These are phyloP conservation scores for Porites rus DNA, from an alignment of 92 coral and sea anemone genomes.

Conservation along the genomic window DNA sequence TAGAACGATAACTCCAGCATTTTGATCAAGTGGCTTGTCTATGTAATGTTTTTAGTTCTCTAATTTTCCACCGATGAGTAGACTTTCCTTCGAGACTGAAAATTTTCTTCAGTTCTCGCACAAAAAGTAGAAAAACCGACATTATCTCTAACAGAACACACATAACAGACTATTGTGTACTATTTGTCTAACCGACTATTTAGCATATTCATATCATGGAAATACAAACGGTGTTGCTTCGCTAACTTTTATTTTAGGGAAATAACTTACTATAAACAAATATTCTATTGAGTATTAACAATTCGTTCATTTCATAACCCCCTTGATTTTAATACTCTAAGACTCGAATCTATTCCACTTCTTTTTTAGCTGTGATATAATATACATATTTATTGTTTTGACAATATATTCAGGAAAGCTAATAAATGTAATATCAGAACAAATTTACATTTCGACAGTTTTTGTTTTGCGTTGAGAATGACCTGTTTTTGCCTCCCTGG, in stretches of 20 bases:
- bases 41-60: too few species aligned
- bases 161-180: background rate
- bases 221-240: background rate
- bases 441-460: slow-evolving; percentile 35
- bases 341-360: background rate
- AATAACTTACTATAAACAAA: slow-evolving; percentile 6
- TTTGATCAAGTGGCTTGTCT: too few species aligned
- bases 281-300: too few species aligned
- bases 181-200: slow-evolving; percentile 1
- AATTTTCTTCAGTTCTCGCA: too few species aligned
- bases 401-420: slow-evolving; percentile 11
- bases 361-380: background rate
- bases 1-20: too few species aligned
- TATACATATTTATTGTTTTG: background rate
- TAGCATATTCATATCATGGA: slow-evolving; percentile 20
- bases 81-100: too few species aligned
- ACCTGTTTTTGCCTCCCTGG: background rate
- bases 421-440: slow-evolving; percentile 6
- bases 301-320: background rate
- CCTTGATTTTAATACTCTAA: background rate
- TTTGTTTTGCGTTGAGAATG: slow-evolving; percentile 10
- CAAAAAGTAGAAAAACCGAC: too few species aligned
- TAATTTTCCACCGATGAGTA: too few species aligned
- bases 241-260: background rate
- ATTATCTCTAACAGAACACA: too few species aligned